A percentile compares a stretch with the other conserved stretches of the same genome.
These are phyloP conservation scores for Nothocercus julius DNA, from an alignment of 2,113 vertebrate genomes.

Conservation along the genomic window DNA sequence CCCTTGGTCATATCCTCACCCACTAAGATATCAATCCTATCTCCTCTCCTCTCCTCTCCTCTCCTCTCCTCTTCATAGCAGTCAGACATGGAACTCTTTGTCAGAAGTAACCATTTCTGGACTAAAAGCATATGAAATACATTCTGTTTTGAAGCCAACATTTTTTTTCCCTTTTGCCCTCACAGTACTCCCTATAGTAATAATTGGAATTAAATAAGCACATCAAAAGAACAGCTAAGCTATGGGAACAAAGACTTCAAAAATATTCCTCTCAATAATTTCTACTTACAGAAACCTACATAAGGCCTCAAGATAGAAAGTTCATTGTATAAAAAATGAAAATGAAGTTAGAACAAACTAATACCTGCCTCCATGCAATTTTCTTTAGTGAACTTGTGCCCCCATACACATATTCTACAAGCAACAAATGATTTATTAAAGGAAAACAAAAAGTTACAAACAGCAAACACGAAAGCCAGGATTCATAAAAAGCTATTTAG, in stretches of 20 bases:
- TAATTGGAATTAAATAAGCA: not conserved
- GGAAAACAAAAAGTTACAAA: not conserved
- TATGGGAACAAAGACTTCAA: not conserved
- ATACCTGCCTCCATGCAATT: not conserved
- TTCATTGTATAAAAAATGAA: not conserved
- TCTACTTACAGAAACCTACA: not conserved
- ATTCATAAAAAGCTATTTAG: not conserved
- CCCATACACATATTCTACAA: not conserved
- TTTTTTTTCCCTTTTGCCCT: not conserved
- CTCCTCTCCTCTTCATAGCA: not conserved
- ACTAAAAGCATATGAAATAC: accelerated
- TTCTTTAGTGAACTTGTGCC: not conserved
- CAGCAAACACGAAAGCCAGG: not conserved
- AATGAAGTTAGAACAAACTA: not conserved
- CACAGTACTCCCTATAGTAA: not conserved
- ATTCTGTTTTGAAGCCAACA: not conserved
- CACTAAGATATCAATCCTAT: not conserved
- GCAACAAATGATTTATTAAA: not conserved
- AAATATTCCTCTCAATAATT: not conserved
- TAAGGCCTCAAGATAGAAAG: not conserved
- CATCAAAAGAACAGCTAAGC: not conserved
- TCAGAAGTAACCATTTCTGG: not conserved
- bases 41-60: not conserved
- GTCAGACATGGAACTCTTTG: not conserved
- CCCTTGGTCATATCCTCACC: not conserved